Base-by-base conservation (phyloP, 2,888 invertebrate species). In the Oscheius sp. region DNA sequence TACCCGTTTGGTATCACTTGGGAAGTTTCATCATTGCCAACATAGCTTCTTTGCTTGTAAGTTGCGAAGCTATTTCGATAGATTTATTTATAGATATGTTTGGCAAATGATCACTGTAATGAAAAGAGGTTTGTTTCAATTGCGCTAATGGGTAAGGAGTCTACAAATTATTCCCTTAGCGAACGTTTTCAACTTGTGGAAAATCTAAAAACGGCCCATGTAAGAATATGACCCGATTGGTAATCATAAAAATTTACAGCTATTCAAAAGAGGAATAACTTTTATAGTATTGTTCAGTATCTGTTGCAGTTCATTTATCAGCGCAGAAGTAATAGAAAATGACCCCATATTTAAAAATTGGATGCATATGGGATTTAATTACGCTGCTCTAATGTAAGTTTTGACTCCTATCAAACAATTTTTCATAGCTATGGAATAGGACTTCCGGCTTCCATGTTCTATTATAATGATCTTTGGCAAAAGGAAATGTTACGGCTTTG, bases 331-430 rank as follows among this genome's bases (percentile, higher is more conserved):
- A 29, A 61, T 64, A 23, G 76, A 75, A 45, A 69, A 76, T 64
- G 73, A 76, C 45, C 76, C 74, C 12, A 71, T 74, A 16, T 52
- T 75, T 25, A 75, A 75, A 58, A 79, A 79, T 66, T 79, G 79
- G 79, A 72, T 79, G 52, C 76, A 73, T 52, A 74, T 79, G 61
- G 76, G 75, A 16, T 79, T 79, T 72, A 79, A 79, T 59, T 79
- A 77, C 58, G 70, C 76, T 1, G 76, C 76, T 46, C 75, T 79
- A 69, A 64, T 76, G 75, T 78, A 72, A 43, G 35, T 49, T 29
- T 27, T 43, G 21, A 23, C 2, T 12, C 7, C 29, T 63, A 45
- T 16, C 21, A 29, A 27, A 27, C 16, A 27, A 16, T 27, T 27
- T 16, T 58, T 29, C 27, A 5, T 18, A 78, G 77, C 23, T 78